Evolutionary conservation across 2,113 vertebrate species (phyloP), one percentile per base, ranked within the genome.

Genomic region (Antigone vipio): DNA sequence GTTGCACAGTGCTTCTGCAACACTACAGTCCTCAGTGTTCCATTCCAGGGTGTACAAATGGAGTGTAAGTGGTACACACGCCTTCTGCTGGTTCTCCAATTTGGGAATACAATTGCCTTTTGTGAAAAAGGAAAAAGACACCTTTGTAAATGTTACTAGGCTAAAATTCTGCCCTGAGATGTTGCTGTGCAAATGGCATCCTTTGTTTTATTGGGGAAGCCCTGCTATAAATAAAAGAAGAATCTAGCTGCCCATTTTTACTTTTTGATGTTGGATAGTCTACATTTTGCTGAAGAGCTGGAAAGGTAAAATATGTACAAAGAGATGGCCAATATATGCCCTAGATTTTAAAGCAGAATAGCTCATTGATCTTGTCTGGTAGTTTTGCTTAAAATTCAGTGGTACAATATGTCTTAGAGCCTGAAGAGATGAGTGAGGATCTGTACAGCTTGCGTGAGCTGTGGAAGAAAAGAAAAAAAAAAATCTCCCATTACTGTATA

Each of bases 301-400:
- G 35, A 82, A 95, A 91, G 66, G 52, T 68, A 91, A 95, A 92
- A 82, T 67, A 40, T 26, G 24, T 82, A 80, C 58, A 89, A 89
- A 94, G 22, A 8, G 32, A 45, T 76, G 71, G 55, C 15, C 30
- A 94, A 76, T 93, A 85, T 90, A 72, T 82, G 66, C 29, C 82
- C 92, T 75, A 91, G 91, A 96, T 96, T 97, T 96, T 92, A 93
- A 88, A 96, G 69, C 56, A 94, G 66, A 94, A 76, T 78, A 78
- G 74, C 29, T 86, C 93, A 79, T 93, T 96, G 90, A 94, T 95
- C 74, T 89, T 91, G 35, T 64, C 49, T 81, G 32, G 34, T 82
- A 79, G 64, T 89, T 97, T 94, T 95, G 74, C 47, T 96, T 91
- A 94, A 69, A 95, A 95, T 93, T 90, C 92, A 76, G 56, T 44